Percentiles rank a stretch among this genome's conserved stretches.
phyloP scores from a whole-genome alignment of 2,888 invertebrate genomes.

The Oscheius sp. region DNA sequence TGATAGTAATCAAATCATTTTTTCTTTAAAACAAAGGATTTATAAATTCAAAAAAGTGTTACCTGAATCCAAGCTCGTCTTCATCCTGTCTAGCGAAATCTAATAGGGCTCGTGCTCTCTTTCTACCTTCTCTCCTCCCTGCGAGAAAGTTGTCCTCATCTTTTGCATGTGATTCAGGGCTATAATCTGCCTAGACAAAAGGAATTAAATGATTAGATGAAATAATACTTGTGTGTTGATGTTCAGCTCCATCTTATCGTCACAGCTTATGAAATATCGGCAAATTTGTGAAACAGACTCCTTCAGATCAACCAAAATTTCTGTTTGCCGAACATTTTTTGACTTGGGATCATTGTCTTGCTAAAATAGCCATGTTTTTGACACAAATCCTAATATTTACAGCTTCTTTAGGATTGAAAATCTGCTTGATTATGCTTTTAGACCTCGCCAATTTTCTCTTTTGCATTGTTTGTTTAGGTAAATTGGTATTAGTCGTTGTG shows the following conservation, averaged over 20 bases:
- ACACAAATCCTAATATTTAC: conserved; percentile 25
- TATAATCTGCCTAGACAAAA: conserved; percentile 82
- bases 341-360: conserved; percentile 73
- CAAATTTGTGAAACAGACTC: conserved; percentile 93
- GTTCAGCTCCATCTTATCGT: conserved; percentile 79
- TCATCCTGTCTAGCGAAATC: conserved; percentile 85
- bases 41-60: not conserved
- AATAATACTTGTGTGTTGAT: conserved; percentile 50
- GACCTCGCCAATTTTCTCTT: conserved; percentile 86
- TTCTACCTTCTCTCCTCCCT: conserved; percentile 84
- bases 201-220: not conserved
- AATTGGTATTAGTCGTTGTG: conserved; percentile 81
- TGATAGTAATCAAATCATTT: conserved; percentile 95
- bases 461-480: conserved; percentile 82
- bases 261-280: conserved; percentile 90
- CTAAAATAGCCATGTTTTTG: conserved; percentile 32
- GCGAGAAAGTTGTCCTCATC: conserved; percentile 95
- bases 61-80: conserved; percentile 89
- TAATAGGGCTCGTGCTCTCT: conserved; percentile 91
- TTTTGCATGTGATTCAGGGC: conserved; percentile 90
- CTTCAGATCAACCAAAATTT: conserved; percentile 93
- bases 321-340: conserved; percentile 97
- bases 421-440: conserved; percentile 79
- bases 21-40: conserved; percentile 76
- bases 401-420: conserved; percentile 56